These are phyloP conservation scores for Channa striata DNA, from an alignment of 2,797 vertebrate species.

Conservation along the genomic window DNA sequence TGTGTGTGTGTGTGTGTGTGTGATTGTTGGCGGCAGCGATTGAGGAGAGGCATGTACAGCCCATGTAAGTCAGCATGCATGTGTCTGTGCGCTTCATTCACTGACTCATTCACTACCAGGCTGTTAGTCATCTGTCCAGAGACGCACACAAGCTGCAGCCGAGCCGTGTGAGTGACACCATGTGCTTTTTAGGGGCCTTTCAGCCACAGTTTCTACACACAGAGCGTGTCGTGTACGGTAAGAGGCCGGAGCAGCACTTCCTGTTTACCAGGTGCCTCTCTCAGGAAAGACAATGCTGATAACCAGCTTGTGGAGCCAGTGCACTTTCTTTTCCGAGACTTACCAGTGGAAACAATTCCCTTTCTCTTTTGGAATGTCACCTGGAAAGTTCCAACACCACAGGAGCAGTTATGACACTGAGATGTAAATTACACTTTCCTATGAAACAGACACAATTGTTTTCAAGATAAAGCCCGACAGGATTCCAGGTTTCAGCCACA, in stretches of 20 bases:
- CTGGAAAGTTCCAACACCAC: not conserved
- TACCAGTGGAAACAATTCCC: not conserved
- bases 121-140: conserved; percentile 64
- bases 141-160: conserved; percentile 53
- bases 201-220: conserved; percentile 48
- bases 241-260: conserved; percentile 34
- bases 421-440: not conserved
- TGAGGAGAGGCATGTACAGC: conserved; percentile 14
- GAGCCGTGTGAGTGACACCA: conserved; percentile 44
- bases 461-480: conserved; percentile 23
- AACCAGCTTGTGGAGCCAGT: not conserved
- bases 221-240: too few species aligned
- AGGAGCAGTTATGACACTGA: not conserved
- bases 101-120: conserved; percentile 59
- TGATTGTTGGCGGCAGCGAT: not conserved
- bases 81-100: conserved; percentile 32
- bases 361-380: not conserved
- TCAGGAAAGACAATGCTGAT: not conserved
- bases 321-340: not conserved
- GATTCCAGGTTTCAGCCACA: conserved; percentile 8
- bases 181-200: conserved; percentile 57
- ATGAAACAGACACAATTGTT: not conserved
- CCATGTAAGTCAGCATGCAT: conserved; percentile 7
- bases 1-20: conserved; percentile 4
- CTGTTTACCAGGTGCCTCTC: conserved; percentile 57